A percentile compares a stretch with the other conserved stretches of the same genome.
Evolutionary conservation across 2,888 invertebrate species (phyloP).

Genomic region (Noctua comes): DNA sequence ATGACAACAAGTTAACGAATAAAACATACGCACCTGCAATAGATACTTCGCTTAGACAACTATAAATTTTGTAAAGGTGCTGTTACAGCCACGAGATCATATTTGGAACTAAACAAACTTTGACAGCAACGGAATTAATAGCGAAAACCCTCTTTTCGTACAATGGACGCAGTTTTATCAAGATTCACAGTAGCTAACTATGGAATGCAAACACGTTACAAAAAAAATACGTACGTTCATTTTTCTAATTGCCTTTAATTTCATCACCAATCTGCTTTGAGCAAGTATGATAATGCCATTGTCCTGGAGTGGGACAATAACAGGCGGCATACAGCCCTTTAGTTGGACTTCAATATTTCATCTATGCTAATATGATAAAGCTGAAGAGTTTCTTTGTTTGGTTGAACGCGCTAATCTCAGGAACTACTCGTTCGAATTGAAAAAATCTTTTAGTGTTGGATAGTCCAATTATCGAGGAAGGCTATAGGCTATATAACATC

Average conservation of each 20-base stretch:
- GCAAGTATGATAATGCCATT: background rate
- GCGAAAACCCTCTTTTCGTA: background rate
- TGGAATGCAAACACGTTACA: background rate
- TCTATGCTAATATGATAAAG: too few relatives aligned
- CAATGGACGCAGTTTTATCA: background rate
- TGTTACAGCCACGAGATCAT: background rate
- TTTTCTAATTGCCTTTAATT: background rate
- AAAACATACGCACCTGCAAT: background rate
- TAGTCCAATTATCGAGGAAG: too few relatives aligned
- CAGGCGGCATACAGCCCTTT: background rate
- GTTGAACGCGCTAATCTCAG: too few relatives aligned
- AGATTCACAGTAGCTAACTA: background rate
- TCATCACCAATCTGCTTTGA: background rate
- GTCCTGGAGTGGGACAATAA: background rate
- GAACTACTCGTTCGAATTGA: too few relatives aligned
- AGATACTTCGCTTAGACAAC: background rate
- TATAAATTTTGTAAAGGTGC: background rate
- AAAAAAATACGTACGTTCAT: background rate
- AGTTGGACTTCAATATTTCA: background rate
- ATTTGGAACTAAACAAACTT: conserved; percentile 10
- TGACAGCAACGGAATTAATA: conserved; percentile 2
- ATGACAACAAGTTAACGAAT: conserved; percentile 8
- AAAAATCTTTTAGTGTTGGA: too few relatives aligned
- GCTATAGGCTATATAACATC: too few relatives aligned
- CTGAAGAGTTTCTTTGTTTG: too few relatives aligned